Percentiles rank a stretch among this genome's conserved stretches.
Evolutionary conservation across 2,113 vertebrate species (phyloP).

Genomic region (Philantomba maxwellii): DNA sequence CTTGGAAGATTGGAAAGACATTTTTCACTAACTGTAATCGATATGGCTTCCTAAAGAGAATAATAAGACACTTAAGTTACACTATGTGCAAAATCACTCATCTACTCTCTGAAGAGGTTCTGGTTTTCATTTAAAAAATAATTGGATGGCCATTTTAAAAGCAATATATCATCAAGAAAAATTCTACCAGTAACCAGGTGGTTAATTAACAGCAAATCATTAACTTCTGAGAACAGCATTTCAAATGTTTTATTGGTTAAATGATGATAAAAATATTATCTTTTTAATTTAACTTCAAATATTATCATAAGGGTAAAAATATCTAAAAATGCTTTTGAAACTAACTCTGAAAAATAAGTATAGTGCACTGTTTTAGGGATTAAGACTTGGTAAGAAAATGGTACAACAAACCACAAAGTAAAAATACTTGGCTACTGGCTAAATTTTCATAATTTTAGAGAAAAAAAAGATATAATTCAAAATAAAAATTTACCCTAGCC

Average conservation of each 20-base stretch:
- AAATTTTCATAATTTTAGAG: slow-evolving; percentile 12
- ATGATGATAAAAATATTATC: not conserved
- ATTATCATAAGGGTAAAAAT: not conserved
- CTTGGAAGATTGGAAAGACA: not conserved
- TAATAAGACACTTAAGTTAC: not conserved
- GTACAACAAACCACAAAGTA: not conserved
- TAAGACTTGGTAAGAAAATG: not conserved
- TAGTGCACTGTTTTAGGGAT: not conserved
- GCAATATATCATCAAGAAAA: slow-evolving; percentile 37
- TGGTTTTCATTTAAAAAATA: slow-evolving; percentile 32
- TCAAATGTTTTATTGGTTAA: slow-evolving; percentile 26
- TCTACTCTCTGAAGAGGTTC: not conserved
- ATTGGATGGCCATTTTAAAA: not conserved
- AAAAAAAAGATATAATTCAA: not conserved
- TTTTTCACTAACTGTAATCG: not conserved
- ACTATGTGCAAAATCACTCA: not conserved
- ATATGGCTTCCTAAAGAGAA: not conserved
- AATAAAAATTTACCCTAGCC: not conserved
- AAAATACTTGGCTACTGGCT: not conserved
- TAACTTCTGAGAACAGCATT: not conserved
- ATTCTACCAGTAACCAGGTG: not conserved
- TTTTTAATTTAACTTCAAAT: slow-evolving; percentile 38
- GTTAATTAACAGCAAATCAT: slow-evolving; percentile 27
- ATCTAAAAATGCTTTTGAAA: slow-evolving; percentile 25
- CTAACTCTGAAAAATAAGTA: not conserved